Evolutionary conservation across 2,797 vertebrate genomes (phyloP).

Genomic region (Numenius phaeopus): DNA sequence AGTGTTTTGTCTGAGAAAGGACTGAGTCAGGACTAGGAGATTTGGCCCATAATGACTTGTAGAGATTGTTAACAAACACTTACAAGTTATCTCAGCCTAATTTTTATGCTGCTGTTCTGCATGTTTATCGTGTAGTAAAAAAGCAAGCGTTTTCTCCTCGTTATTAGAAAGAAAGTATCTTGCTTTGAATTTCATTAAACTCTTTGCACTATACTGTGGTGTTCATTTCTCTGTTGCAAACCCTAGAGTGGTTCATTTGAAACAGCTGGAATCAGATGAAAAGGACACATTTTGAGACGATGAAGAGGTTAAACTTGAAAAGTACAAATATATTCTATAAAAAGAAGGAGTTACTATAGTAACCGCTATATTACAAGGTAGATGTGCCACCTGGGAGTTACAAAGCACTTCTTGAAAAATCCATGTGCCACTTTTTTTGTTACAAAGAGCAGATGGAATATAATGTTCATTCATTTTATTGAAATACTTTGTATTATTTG

Average conservation of each 20-base stretch:
- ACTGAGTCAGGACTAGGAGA: neutral
- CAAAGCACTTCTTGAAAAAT: constrained; percentile 69
- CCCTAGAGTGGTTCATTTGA: neutral
- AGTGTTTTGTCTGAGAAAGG: constrained; percentile 32
- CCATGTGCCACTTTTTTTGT: constrained; percentile 19
- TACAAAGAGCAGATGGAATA: constrained; percentile 59
- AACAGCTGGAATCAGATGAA: constrained; percentile 25
- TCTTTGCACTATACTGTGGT: neutral
- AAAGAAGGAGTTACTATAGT: constrained; percentile 62
- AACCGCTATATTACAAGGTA: constrained; percentile 32
- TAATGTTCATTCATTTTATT: constrained; percentile 16
- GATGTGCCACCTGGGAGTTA: constrained; percentile 60
- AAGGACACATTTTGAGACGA: neutral
- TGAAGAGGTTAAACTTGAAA: constrained; percentile 67
- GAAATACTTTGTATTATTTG: neutral
- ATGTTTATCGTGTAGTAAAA: neutral
- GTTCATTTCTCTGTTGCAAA: neutral
- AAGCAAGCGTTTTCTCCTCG: neutral
- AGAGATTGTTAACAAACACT: neutral
- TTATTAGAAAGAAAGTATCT: neutral
- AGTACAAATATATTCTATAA: constrained; percentile 47
- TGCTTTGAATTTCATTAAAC: neutral
- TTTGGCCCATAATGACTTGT: neutral
- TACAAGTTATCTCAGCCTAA: neutral
- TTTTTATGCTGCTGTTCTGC: constrained; percentile 14